Evolutionary conservation across 1,140 invertebrate genomes (phyloP), one percentile per base, ranked within the genome.

Genomic region (Plectrocnemia conspersa): DNA sequence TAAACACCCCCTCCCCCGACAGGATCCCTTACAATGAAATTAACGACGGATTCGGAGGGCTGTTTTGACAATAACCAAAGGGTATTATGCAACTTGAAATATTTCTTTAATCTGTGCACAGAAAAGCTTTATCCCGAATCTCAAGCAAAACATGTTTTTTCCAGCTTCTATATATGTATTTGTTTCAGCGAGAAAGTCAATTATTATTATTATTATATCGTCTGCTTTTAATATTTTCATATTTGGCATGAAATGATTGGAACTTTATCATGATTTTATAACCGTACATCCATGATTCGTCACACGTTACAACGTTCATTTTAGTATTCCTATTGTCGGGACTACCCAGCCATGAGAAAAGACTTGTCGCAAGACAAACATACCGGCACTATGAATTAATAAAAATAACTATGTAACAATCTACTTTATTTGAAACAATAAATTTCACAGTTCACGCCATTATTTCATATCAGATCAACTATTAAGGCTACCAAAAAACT

Each of bases 1-100:
- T 47, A 32, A 47, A 47, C 35, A 47, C 35, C 35, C 33, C 2
- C 33, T n/a, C n/a, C n/a, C n/a, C n/a, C n/a, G n/a, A n/a, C n/a
- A n/a, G 47, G 32, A 48, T 32, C 33, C 21, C 33, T 35, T 19
- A 23, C 44, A 23, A 21, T 16, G 33, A 38, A 50, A 50, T 50
- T 50, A 50, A 50, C 47, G 46, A 48, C 27, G 40, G 40, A 5
- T 29, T 29, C 27, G 6, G n/a, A 29, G 29, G 24, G 44, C 23
- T 15, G 44, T 29, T 47, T 44, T 44, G 41, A 44, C 41, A 44
- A 24, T 44, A 44, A 44, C 22, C 10, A 10, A 19, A 19, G 41
- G 19, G 41, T 11, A 13, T 38, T 16, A 23, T 11, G 21, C 15
- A 27, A 32, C 16, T 47, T 44, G 25, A 47, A 47, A 47, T 32